A percentile compares a stretch with the other conserved stretches of the same genome.
phyloP scores from a whole-genome alignment of 2,888 invertebrate genomes.

The Lagria hirta region DNA sequence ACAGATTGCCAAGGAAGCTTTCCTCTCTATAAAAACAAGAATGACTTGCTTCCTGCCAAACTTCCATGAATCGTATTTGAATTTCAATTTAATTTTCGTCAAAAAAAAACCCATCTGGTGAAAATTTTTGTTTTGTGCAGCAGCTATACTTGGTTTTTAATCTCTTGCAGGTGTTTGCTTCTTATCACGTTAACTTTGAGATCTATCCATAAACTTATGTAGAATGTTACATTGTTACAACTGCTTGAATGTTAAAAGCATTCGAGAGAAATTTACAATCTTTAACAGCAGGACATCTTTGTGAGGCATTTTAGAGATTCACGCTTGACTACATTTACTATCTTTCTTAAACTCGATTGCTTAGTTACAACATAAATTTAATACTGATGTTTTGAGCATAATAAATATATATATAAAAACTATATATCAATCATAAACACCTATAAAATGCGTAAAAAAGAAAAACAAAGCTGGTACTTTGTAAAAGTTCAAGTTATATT shows the following conservation, averaged over 20 bases:
- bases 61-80: conserved; percentile 28
- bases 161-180: not conserved
- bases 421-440: too few relatives aligned
- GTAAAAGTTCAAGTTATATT: too few relatives aligned
- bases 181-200: conserved; percentile 8
- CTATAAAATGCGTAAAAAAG: too few relatives aligned
- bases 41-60: conserved; percentile 29
- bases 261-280: conserved; percentile 20
- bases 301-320: conserved; percentile 27
- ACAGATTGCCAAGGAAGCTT: conserved; percentile 28
- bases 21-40: conserved; percentile 29
- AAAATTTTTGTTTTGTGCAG: too few relatives aligned
- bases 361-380: too few relatives aligned
- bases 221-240: conserved; percentile 19
- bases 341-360: conserved; percentile 24
- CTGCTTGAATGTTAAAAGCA: conserved; percentile 20
- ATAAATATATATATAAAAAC: too few relatives aligned
- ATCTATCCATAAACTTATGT: conserved; percentile 17
- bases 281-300: conserved; percentile 26
- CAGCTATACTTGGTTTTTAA: not conserved
- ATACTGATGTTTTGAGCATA: too few relatives aligned
- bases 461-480: too few relatives aligned
- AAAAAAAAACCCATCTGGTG: too few relatives aligned
- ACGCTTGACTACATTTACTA: conserved; percentile 26
- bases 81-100: conserved; percentile 28